These are phyloP conservation scores for Nasonia oneida DNA, from an alignment of 2,888 invertebrate genomes.

Conservation along the genomic window DNA sequence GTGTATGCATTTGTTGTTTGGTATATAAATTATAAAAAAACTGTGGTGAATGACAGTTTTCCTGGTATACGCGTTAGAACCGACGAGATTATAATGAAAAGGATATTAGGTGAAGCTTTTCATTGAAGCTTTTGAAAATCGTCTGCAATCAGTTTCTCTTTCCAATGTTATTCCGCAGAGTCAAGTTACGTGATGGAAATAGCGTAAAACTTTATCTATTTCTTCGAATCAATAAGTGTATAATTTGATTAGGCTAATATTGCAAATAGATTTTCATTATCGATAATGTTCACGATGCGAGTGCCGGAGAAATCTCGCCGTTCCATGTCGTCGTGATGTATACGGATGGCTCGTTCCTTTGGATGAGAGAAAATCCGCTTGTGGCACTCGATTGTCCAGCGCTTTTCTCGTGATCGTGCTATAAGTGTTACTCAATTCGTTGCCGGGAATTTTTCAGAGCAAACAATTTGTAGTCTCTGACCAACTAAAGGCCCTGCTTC, in stretches of 20 bases:
- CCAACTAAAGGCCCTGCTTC: not conserved
- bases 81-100: not conserved
- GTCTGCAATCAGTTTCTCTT: not conserved
- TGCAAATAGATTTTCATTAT: not conserved
- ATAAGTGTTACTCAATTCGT: constrained; percentile 34
- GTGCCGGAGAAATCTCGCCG: not conserved
- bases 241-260: constrained; percentile 4
- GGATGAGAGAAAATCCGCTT: constrained; percentile 34
- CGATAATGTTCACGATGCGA: not conserved
- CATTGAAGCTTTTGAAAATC: not conserved
- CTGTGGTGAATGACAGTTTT: not conserved
- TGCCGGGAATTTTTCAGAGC: constrained; percentile 18
- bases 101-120: not conserved
- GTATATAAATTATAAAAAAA: not conserved
- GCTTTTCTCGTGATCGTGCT: constrained; percentile 41
- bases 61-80: not conserved
- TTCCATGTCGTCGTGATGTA: constrained; percentile 17
- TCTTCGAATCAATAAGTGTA: not conserved
- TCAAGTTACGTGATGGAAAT: not conserved
- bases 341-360: constrained; percentile 5
- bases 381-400: constrained; percentile 16
- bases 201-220: not conserved
- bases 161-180: not conserved
- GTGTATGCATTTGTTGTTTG: not conserved
- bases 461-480: constrained; percentile 31